These are phyloP conservation scores for Salmo trutta DNA, from an alignment of 2,797 vertebrate species.

Conservation along the genomic window DNA sequence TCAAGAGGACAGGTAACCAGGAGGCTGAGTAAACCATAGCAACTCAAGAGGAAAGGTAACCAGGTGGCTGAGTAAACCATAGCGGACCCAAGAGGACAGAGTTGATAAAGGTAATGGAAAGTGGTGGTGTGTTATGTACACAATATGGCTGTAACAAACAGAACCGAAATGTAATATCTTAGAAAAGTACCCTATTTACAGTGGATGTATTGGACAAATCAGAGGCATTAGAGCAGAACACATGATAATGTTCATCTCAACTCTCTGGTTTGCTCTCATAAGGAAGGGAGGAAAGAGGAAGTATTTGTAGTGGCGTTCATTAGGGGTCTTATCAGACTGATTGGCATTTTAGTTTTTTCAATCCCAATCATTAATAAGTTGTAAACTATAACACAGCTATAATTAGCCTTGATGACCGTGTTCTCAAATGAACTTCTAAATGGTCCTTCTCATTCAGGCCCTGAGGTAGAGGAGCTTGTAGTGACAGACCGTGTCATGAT, in stretches of 20 bases:
- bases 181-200: too few species aligned
- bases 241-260: neutral
- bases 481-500: too few species aligned
- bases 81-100: neutral
- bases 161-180: too few species aligned
- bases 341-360: conserved; percentile 14
- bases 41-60: neutral
- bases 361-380: conserved; percentile 28
- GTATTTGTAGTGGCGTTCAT: conserved; percentile 14
- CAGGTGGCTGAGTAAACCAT: neutral
- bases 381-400: conserved; percentile 23
- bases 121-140: too few species aligned
- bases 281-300: neutral
- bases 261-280: neutral
- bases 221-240: too few species aligned
- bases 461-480: neutral
- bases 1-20: conserved; percentile 14
- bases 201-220: too few species aligned
- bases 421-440: conserved; percentile 16
- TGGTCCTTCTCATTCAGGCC: conserved; percentile 14
- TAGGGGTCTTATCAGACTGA: conserved; percentile 14
- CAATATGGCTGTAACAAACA: too few species aligned
- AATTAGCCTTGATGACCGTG: conserved; percentile 42
- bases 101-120: neutral
- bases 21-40: neutral